Conservation (phyloP, 2,113 vertebrate species). For the Periophthalmus modestus region DNA sequence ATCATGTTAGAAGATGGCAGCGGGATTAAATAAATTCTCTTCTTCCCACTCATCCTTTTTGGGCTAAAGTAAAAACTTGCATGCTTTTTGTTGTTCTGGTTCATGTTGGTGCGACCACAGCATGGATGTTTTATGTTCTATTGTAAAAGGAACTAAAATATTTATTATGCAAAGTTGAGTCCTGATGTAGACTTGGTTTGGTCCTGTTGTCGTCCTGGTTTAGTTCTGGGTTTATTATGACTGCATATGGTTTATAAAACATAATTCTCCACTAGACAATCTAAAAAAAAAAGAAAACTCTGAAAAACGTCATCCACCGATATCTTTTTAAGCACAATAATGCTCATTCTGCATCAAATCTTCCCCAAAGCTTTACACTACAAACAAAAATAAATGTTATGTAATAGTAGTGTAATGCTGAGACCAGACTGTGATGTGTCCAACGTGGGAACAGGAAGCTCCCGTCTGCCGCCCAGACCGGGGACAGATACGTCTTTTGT, state of each 20-base stretch:
- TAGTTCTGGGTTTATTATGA: too few relatives aligned
- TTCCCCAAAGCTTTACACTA: not conserved
- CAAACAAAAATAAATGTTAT: conserved; percentile 17
- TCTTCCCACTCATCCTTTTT: too few relatives aligned
- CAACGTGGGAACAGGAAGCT: conserved; percentile 68
- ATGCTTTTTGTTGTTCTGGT: too few relatives aligned
- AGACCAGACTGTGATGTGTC: conserved; percentile 21
- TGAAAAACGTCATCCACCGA: not conserved
- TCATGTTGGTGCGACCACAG: too few relatives aligned
- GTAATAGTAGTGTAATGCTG: not conserved
- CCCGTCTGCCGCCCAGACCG: conserved; percentile 32
- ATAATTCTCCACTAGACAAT: not conserved
- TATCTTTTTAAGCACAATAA: not conserved
- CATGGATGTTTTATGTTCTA: too few relatives aligned
- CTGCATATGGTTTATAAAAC: not conserved
- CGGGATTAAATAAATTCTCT: too few relatives aligned
- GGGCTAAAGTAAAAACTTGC: too few relatives aligned
- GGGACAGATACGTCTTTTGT: conserved; percentile 43
- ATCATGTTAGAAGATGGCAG: too few relatives aligned
- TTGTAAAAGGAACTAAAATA: too few relatives aligned
- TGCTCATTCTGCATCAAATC: not conserved
- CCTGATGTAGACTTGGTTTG: too few relatives aligned
- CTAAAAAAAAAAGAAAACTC: not conserved
- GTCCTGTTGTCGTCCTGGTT: too few relatives aligned
- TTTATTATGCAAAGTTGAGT: not conserved